Conservation (phyloP, 2,888 invertebrate species). For the Penaeus monodon region DNA sequence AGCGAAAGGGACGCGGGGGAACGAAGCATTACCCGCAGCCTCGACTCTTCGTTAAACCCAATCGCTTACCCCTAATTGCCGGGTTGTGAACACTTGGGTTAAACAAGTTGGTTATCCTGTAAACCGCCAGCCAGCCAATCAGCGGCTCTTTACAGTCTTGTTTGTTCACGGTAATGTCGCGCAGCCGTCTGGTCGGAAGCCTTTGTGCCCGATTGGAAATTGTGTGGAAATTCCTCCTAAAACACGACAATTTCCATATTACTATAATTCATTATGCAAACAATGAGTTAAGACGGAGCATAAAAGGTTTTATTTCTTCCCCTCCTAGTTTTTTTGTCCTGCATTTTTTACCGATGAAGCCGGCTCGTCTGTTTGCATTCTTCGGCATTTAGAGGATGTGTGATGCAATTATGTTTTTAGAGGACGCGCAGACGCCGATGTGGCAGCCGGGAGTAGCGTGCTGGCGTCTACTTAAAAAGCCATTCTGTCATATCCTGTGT, state of each 20-base stretch:
- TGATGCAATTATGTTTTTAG: too few species aligned
- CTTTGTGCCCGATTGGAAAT: slow-evolving; percentile 28
- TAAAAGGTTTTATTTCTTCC: slow-evolving; percentile 22
- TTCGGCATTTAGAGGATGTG: too few species aligned
- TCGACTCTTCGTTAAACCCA: slow-evolving; percentile 36
- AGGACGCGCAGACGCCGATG: too few species aligned
- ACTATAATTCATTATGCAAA: slow-evolving; percentile 42
- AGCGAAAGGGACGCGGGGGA: background rate
- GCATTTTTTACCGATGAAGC: too few species aligned
- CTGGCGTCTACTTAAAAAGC: too few species aligned
- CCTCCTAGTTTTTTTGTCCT: background rate
- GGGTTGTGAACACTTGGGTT: slow-evolving; percentile 42
- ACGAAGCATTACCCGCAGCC: background rate
- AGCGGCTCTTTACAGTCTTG: slow-evolving; percentile 23
- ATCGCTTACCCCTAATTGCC: slow-evolving; percentile 41
- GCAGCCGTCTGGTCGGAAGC: slow-evolving; percentile 7
- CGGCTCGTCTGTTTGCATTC: too few species aligned
- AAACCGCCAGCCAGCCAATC: slow-evolving; percentile 32
- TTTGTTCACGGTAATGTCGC: slow-evolving; percentile 28
- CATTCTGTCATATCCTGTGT: too few species aligned
- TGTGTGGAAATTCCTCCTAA: slow-evolving; percentile 28
- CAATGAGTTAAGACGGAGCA: slow-evolving; percentile 5
- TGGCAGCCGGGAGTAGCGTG: too few species aligned
- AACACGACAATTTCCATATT: slow-evolving; percentile 38
- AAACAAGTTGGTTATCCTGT: slow-evolving; percentile 40